Evolutionary conservation across 1,140 invertebrate genomes (phyloP).

Genomic region (Hylaeus anthracinus): DNA sequence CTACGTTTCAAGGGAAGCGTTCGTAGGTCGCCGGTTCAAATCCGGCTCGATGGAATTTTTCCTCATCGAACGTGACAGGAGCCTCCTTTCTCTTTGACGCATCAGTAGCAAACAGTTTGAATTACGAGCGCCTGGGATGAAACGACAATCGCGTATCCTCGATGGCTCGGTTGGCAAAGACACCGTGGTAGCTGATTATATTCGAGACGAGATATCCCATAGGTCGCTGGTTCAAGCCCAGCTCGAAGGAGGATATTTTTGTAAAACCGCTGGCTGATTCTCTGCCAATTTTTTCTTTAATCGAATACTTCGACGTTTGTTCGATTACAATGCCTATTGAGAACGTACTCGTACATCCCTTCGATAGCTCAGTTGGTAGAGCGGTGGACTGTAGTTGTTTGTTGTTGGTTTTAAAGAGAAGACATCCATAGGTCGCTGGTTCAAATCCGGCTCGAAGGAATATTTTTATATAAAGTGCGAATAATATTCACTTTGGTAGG

Average conservation of each 20-base stretch:
- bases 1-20: conserved; percentile 38
- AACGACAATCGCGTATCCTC: not conserved
- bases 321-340: not conserved
- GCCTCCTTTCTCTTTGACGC: conserved; percentile 41
- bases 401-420: not conserved
- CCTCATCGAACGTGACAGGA: not conserved
- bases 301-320: no score
- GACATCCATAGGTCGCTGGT: conserved; percentile 69
- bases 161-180: conserved; percentile 87
- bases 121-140: not conserved
- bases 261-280: not conserved
- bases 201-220: conserved; percentile 53
- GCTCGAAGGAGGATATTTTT: conserved; percentile 73
- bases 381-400: conserved; percentile 89
- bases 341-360: conserved; percentile 73
- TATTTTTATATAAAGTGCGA: conserved; percentile 8
- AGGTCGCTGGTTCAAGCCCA: conserved; percentile 75
- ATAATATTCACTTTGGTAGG: not conserved
- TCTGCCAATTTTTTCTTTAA: not conserved
- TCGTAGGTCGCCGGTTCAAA: conserved; percentile 77
- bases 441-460: conserved; percentile 78
- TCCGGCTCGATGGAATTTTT: conserved; percentile 73
- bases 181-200: conserved; percentile 84
- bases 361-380: conserved; percentile 94
- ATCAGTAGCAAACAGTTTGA: conserved; percentile 32